Evolutionary conservation across 2,888 invertebrate species (phyloP), one percentile per base, ranked within the genome.

Genomic region (Catocala sponsa): DNA sequence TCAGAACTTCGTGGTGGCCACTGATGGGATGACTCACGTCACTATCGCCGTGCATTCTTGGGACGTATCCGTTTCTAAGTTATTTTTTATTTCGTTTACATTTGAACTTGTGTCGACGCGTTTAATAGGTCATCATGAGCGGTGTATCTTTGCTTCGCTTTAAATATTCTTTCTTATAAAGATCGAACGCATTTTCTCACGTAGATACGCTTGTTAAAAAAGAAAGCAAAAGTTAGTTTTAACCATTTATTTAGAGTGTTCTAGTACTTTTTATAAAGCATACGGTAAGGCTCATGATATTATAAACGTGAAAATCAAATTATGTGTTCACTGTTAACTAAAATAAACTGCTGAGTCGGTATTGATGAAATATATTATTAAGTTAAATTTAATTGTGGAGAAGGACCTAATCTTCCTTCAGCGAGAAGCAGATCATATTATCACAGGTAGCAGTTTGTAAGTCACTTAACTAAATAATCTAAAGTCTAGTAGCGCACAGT

Each of bases 1-100:
- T 79, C 76, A 80, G 65, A 76, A 72, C 88, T 87, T 85, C 87
- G 88, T 80, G 90, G 91, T 91, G 92, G 91, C 85, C 91, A 86
- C 78, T 90, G 90, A 88, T 88, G 87, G 84, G 85, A 87, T 91
- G 92, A 92, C 74, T 92, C 92, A 92, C 87, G 83, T 86, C 84
- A 84, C 81, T 87, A 88, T 89, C 87, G 81, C 80, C 72, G 81
- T 86, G 88, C 92, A 92, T 92, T 91, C 92, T 89, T 90, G 82
- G 82, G 83, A 80, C 83, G 90, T 90, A 91, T 91, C 91, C 91
- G 91, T 89, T 91, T 85, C 78, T 80, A 73, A 76, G 72, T 87
- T 83, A 77, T 76, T 82, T 85, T 88, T 87, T 84, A 84, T 88
- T 83, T 72, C 69, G 80, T 83, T 85, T 78, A 79, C 65, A 73